These are phyloP conservation scores for Cyrtonyx montezumae DNA, from an alignment of 2,113 vertebrate species.

Conservation along the genomic window DNA sequence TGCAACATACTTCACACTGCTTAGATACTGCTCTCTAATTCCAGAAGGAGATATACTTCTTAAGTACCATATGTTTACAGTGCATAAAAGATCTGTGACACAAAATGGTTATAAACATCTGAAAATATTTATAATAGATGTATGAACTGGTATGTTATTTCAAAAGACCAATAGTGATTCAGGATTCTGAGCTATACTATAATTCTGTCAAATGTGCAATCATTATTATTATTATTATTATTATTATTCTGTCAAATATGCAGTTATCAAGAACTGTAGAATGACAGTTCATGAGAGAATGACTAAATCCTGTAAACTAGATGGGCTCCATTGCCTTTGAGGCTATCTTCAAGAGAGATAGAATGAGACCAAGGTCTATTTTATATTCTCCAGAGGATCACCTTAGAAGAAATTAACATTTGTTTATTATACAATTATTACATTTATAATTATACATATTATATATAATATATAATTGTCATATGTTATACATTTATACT, in stretches of 20 bases:
- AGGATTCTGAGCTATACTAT: neutral
- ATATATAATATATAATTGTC: too few species aligned
- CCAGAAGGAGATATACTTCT: neutral
- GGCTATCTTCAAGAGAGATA: neutral
- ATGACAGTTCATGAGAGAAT: neutral
- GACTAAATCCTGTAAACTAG: neutral
- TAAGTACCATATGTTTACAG: neutral
- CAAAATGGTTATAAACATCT: neutral
- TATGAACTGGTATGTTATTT: neutral
- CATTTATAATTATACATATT: too few species aligned
- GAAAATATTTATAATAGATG: neutral
- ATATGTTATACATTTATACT: too few species aligned
- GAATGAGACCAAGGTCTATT: neutral
- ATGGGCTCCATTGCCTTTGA: neutral
- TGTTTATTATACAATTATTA: too few species aligned
- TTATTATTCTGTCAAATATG: slow-evolving; percentile 39
- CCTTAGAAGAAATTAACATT: neutral
- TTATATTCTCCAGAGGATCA: neutral
- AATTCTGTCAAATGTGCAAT: slow-evolving; percentile 32
- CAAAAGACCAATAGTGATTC: neutral
- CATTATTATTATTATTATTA: too few species aligned
- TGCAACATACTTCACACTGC: neutral
- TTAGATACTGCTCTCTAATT: neutral
- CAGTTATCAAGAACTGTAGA: slow-evolving; percentile 16
- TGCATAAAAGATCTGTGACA: neutral